Base-by-base conservation (phyloP, 2,888 invertebrate genomes). In the Trachelus troglodyta region DNA sequence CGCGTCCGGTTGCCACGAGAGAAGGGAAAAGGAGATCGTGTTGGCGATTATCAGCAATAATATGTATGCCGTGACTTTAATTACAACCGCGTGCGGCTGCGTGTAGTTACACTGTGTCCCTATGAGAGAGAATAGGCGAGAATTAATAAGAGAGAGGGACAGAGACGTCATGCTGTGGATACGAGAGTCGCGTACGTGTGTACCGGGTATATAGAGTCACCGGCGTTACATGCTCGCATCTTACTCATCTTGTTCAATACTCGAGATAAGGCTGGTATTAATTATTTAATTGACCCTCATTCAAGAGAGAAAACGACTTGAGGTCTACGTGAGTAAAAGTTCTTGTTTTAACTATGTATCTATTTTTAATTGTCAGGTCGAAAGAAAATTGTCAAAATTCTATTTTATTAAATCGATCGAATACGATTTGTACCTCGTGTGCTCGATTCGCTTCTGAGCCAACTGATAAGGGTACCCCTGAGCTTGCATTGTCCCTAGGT, bases 11-110 rank as follows among this genome's bases (percentile, higher is more conserved):
- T 77, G 69, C 73, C 75, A 34, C 37, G 75, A 71, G 71, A 71
- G 71, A 71, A 34, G 33, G 33, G 31, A 71, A 69, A 77, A 76
- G 77, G 75, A 83, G 83, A 83, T 83, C 82, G 83, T 82, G 82
- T 82, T 80, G 76, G 80, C 81, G 83, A 83, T 83, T 83, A 83
- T 83, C 83, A 77, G 80, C 82, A 80, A 81, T 83, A 83, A 83
- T 83, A 79, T 80, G 81, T 80, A 81, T 80, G 73, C 81, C 77
- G 79, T 79, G 81, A 83, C 81, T 83, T 83, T 83, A 83, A 83
- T 83, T 82, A 81, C 82, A 77, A 77, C 75, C 80, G 76, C 69
- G 76, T 75, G 75, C 35, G 68, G 15, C 35, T 75, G 69, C 34
- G 75, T 40, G 74, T 34, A 56, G 56, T 56, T 23, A 56, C 23